These are phyloP conservation scores for Craterocephalus amniculus DNA, from an alignment of 2,797 vertebrate species.

Conservation along the genomic window DNA sequence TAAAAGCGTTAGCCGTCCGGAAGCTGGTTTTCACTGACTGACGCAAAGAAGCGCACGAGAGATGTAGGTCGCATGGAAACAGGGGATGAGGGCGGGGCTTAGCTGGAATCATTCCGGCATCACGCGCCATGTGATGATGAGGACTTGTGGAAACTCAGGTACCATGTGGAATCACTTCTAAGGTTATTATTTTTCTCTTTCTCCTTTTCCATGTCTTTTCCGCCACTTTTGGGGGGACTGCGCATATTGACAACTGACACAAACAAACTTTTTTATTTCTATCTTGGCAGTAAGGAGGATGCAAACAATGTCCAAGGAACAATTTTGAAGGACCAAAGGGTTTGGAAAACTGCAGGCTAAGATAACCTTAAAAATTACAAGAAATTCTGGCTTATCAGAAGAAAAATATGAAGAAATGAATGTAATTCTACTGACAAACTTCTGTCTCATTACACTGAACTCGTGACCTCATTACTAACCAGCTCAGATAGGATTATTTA, in stretches of 20 bases:
- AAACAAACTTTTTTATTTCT: no score
- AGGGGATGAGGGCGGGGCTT: constrained; percentile 1
- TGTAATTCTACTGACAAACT: no score
- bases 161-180: not conserved
- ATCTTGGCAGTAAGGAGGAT: not conserved
- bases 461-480: not conserved
- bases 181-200: not conserved
- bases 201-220: not conserved
- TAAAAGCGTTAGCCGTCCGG: not conserved
- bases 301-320: not conserved
- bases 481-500: not conserved
- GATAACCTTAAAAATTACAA: not conserved
- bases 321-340: not conserved
- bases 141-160: not conserved
- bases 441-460: not conserved
- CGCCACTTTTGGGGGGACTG: no score
- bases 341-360: not conserved
- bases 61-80: not conserved
- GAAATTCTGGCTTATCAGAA: not conserved
- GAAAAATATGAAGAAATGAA: no score
- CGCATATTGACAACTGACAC: no score
- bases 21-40: not conserved
- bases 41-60: not conserved
- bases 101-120: not conserved
- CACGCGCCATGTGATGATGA: not conserved